These are phyloP conservation scores for Alloplasta piceator DNA, from an alignment of 2,888 invertebrate species.

Conservation along the genomic window DNA sequence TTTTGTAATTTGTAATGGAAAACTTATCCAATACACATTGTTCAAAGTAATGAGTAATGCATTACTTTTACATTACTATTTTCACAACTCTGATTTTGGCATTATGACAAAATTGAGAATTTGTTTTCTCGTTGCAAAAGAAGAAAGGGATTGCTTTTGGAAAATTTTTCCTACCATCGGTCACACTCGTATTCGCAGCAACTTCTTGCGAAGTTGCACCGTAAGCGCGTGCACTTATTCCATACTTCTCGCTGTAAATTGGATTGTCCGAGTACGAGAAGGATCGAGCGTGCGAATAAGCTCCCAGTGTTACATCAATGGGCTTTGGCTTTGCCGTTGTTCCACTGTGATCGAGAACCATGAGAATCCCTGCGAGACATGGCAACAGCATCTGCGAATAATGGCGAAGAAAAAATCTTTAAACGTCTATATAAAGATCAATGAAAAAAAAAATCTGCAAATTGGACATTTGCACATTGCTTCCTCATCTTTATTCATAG, in stretches of 20 bases:
- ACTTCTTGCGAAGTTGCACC: conserved; percentile 66
- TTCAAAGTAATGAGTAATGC: too few relatives aligned
- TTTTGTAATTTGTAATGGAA: too few relatives aligned
- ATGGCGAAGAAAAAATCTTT: conserved; percentile 66
- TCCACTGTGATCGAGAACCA: conserved; percentile 76
- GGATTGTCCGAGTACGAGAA: conserved; percentile 73
- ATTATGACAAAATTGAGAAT: too few relatives aligned
- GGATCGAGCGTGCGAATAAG: conserved; percentile 75
- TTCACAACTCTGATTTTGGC: too few relatives aligned
- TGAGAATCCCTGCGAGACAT: conserved; percentile 76
- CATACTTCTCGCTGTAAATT: conserved; percentile 69
- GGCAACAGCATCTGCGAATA: conserved; percentile 76
- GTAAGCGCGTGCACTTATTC: conserved; percentile 65
- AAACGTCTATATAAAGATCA: conserved; percentile 1
- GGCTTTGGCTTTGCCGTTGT: conserved; percentile 67
- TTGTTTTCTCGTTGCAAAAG: neutral
- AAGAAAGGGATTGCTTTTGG: neutral
- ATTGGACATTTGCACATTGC: too few relatives aligned
- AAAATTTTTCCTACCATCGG: conserved; percentile 66
- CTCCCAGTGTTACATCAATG: conserved; percentile 78
- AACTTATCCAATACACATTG: too few relatives aligned
- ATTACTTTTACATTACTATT: too few relatives aligned
- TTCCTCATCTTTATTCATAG: too few relatives aligned
- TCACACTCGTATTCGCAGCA: conserved; percentile 57
- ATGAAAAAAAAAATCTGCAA: too few relatives aligned